These are phyloP conservation scores for Odontamblyopus lacepedii DNA, from an alignment of 2,797 vertebrate species.

Conservation along the genomic window DNA sequence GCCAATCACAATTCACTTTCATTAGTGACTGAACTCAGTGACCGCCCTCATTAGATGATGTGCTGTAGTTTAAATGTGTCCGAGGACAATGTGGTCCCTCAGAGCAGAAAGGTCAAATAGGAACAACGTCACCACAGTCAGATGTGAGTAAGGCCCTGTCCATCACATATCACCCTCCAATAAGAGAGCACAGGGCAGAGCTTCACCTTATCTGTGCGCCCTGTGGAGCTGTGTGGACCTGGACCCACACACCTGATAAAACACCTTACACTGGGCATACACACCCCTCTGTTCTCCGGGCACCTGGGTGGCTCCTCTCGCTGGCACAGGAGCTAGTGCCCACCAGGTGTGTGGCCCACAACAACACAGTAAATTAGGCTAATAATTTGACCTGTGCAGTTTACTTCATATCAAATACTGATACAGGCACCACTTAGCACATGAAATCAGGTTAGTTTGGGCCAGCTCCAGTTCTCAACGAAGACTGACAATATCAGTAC, in stretches of 20 bases:
- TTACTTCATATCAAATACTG: neutral
- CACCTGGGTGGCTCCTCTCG: conserved; percentile 31
- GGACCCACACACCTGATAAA: conserved; percentile 61
- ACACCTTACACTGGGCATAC: conserved; percentile 40
- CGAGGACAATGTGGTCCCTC: conserved; percentile 48
- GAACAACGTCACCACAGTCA: conserved; percentile 54
- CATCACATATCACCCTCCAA: conserved; percentile 82
- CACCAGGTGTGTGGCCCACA: conserved; percentile 30
- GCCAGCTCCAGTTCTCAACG: neutral
- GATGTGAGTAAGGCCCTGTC: conserved; percentile 75
- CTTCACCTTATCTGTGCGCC: conserved; percentile 43
- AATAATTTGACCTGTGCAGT: neutral
- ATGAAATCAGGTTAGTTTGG: neutral
- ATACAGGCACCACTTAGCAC: neutral
- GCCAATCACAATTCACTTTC: conserved; percentile 14
- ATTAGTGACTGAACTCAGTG: conserved; percentile 27
- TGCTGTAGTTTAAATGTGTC: conserved; percentile 34
- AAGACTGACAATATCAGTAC: neutral
- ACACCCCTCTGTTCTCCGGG: conserved; percentile 8
- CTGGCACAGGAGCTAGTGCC: conserved; percentile 9
- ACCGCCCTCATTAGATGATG: conserved; percentile 21
- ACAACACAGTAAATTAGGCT: neutral
- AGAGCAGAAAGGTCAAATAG: conserved; percentile 68
- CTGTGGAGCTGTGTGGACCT: conserved; percentile 32
- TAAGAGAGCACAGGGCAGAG: conserved; percentile 57